Conservation (phyloP, 1,140 invertebrate genomes). For the Papilio xuthus region DNA sequence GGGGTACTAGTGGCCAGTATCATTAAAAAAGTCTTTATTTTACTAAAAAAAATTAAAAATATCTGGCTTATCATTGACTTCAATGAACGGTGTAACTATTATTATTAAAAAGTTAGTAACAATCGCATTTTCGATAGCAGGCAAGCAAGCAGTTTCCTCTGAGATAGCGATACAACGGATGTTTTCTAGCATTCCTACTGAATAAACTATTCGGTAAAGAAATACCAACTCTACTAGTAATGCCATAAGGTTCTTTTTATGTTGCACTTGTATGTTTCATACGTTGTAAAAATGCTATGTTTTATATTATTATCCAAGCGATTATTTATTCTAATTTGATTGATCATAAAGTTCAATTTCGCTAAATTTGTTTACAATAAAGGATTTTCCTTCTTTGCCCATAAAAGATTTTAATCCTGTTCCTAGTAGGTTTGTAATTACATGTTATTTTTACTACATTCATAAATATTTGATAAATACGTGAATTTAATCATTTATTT, state of each 20-base stretch:
- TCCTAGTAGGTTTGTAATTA: no score
- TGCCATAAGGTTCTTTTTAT: neutral
- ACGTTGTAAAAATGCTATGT: neutral
- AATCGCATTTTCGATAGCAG: slow-evolving; percentile 27
- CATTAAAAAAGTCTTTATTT: neutral
- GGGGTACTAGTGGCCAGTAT: neutral
- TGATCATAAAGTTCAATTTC: neutral
- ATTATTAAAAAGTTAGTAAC: slow-evolving; percentile 17
- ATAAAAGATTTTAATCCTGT: no score
- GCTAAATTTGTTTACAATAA: neutral
- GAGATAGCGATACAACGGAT: slow-evolving; percentile 29
- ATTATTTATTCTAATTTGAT: neutral
- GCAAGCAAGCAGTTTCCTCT: slow-evolving; percentile 35
- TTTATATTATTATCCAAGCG: neutral
- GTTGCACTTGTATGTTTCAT: neutral
- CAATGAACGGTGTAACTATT: neutral
- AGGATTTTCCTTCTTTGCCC: neutral
- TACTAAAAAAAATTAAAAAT: slow-evolving; percentile 12
- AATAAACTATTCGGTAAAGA: neutral
- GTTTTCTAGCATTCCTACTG: slow-evolving; percentile 1
- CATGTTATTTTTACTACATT: no score
- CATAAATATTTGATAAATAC: no score
- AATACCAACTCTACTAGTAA: slow-evolving; percentile 5
- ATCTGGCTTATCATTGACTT: neutral
- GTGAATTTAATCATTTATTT: no score